Percentiles rank a stretch among this genome's conserved stretches.
phyloP scores from a whole-genome alignment of 2,888 invertebrate species.

The Candidula unifasciata region DNA sequence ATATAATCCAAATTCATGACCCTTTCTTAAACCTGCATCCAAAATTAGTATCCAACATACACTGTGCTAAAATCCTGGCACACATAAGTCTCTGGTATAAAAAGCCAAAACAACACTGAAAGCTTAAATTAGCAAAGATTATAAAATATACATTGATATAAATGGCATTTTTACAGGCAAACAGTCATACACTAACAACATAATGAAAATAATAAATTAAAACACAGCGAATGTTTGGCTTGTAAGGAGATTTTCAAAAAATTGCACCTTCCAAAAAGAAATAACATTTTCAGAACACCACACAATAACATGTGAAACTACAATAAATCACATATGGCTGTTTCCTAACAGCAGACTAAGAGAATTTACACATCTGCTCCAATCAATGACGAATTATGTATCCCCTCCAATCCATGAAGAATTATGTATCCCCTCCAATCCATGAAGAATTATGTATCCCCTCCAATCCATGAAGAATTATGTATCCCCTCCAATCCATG shows the following conservation, averaged over 20 bases:
- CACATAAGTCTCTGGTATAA: neutral
- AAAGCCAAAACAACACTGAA: slow-evolving; percentile 13
- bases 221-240: neutral
- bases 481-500: too few relatives aligned
- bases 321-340: too few relatives aligned
- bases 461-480: too few relatives aligned
- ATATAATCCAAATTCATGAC: neutral
- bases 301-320: too few relatives aligned
- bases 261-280: too few relatives aligned
- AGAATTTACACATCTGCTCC: too few relatives aligned
- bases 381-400: too few relatives aligned
- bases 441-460: too few relatives aligned
- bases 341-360: too few relatives aligned
- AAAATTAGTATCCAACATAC: neutral
- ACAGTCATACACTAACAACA: neutral
- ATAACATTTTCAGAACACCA: too few relatives aligned
- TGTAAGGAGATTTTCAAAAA: neutral
- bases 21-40: neutral
- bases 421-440: too few relatives aligned
- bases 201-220: neutral
- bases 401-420: too few relatives aligned
- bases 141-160: neutral
- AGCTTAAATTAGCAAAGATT: slow-evolving; percentile 7
- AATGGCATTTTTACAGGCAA: neutral
- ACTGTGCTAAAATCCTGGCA: neutral